These are phyloP conservation scores for Quiscalus mexicanus DNA, from an alignment of 2,113 vertebrate genomes.

Conservation along the genomic window DNA sequence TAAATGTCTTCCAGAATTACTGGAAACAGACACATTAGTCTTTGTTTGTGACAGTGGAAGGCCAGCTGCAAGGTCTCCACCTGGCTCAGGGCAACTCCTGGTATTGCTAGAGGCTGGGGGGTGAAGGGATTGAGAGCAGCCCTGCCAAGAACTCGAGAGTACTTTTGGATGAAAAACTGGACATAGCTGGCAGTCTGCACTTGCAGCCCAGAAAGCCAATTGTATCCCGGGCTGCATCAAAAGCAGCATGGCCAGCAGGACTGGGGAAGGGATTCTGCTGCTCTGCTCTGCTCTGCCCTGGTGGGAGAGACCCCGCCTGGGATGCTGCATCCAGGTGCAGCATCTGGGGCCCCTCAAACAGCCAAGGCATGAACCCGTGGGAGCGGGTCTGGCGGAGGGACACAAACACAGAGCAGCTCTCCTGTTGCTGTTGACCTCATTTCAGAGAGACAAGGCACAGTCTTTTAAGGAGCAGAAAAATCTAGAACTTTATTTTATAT, in stretches of 20 bases:
- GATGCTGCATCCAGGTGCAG: neutral
- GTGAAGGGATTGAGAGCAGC: neutral
- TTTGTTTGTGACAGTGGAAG: neutral
- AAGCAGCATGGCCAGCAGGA: neutral
- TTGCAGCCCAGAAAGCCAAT: neutral
- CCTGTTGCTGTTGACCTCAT: neutral
- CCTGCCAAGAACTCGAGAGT: neutral
- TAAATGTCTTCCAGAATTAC: neutral
- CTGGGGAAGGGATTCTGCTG: neutral
- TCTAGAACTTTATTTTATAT: neutral
- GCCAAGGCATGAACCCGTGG: neutral
- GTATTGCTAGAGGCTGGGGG: neutral
- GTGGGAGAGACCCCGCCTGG: neutral
- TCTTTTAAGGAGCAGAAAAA: neutral
- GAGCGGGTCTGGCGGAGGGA: fast-evolving
- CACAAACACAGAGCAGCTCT: neutral
- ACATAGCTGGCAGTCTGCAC: fast-evolving
- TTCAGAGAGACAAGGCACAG: neutral
- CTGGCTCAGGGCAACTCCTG: neutral
- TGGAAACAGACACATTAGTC: neutral
- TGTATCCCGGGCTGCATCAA: neutral
- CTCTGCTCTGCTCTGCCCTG: neutral
- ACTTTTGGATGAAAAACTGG: neutral
- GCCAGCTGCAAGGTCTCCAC: neutral
- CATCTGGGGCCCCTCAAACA: neutral